Evolutionary conservation across 2,113 vertebrate species (phyloP).

Genomic region (Paraplagusia blochii): DNA sequence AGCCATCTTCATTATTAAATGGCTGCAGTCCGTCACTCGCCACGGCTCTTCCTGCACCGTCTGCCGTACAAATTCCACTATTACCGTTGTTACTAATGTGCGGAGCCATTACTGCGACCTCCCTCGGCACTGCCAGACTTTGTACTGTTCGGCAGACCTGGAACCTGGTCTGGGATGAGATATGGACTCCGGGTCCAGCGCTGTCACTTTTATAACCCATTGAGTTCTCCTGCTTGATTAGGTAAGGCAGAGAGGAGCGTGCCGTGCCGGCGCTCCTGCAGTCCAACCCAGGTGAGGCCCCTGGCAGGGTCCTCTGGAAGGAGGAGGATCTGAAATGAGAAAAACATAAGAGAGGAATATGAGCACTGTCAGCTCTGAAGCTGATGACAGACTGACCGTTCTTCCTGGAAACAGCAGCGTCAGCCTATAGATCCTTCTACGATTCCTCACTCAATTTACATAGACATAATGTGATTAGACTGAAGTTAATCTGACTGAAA

Average conservation of each 20-base stretch:
- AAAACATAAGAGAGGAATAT: constrained; percentile 61
- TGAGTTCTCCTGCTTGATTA: constrained; percentile 89
- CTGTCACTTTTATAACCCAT: constrained; percentile 77
- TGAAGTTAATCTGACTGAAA: constrained; percentile 15
- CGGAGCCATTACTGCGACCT: constrained; percentile 29
- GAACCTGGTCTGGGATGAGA: constrained; percentile 66
- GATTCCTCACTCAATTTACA: constrained; percentile 13
- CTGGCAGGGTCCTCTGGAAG: constrained; percentile 62
- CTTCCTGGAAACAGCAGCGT: constrained; percentile 40
- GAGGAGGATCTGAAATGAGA: constrained; percentile 56
- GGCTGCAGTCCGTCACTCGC: constrained; percentile 79
- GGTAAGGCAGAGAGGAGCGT: constrained; percentile 65
- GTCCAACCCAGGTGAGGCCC: constrained; percentile 69
- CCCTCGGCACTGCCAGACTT: constrained; percentile 59
- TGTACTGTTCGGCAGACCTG: constrained; percentile 46
- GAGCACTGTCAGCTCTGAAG: constrained; percentile 46
- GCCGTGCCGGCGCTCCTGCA: constrained; percentile 36
- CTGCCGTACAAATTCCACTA: constrained; percentile 23
- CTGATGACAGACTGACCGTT: constrained; percentile 57
- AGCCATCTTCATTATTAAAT: constrained; percentile 89
- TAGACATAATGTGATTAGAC: constrained; percentile 6
- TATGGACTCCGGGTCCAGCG: constrained; percentile 51
- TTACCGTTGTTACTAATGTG: constrained; percentile 33
- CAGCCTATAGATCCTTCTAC: constrained; percentile 6
- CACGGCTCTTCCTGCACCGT: constrained; percentile 70